Evolutionary conservation across 2,888 invertebrate genomes (phyloP).

Genomic region (Chrysolina haemoptera): DNA sequence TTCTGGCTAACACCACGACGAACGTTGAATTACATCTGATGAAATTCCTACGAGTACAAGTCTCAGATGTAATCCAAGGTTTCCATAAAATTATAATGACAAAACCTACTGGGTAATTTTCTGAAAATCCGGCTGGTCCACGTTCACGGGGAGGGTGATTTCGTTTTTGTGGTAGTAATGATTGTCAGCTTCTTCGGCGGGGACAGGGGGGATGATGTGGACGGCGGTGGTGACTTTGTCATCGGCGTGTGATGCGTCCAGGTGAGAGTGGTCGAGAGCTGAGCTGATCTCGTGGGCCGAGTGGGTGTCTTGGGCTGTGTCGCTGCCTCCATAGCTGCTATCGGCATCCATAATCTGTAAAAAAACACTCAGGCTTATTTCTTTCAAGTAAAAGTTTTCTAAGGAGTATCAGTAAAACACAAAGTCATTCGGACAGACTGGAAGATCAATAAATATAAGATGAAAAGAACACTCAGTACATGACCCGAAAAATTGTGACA

Average conservation of each 20-base stretch:
- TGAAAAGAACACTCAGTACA: not conserved
- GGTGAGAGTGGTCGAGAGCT: conserved; percentile 36
- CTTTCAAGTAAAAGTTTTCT: not conserved
- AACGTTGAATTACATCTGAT: no score
- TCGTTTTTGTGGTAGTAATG: conserved; percentile 68
- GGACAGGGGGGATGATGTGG: conserved; percentile 44
- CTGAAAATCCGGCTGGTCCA: conserved; percentile 63
- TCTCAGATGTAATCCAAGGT: no score
- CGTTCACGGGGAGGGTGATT: conserved; percentile 67
- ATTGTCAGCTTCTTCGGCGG: conserved; percentile 31
- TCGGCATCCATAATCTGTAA: conserved; percentile 66
- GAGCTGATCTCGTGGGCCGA: conserved; percentile 61
- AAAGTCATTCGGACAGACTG: no score
- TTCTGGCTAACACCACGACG: no score
- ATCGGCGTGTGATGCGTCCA: conserved; percentile 57
- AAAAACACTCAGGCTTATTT: conserved; percentile 1
- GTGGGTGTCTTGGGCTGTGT: conserved; percentile 67
- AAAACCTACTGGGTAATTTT: not conserved
- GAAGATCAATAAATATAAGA: not conserved
- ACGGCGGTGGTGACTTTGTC: conserved; percentile 58
- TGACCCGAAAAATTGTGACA: no score
- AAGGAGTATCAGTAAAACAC: no score
- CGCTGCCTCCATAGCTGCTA: conserved; percentile 69
- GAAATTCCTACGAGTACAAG: no score
- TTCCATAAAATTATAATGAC: not conserved